Percentiles rank a stretch among this genome's conserved stretches.
phyloP scores from a whole-genome alignment of 2,888 invertebrate genomes.

The Meteorus cinctellus region DNA sequence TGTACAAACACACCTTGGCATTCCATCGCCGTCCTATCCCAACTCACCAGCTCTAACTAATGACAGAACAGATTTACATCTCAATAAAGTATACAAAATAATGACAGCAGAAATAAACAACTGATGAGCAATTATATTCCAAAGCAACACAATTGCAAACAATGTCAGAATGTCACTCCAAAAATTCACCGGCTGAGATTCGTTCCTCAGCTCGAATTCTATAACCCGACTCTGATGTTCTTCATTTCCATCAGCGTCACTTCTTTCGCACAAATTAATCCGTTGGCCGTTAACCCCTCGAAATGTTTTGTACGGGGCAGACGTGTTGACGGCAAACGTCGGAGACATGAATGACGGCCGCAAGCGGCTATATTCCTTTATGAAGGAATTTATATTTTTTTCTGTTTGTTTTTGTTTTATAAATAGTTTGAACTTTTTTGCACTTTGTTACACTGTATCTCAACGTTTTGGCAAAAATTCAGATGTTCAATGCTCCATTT shows the following conservation, averaged over 20 bases:
- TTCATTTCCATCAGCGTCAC: conserved; percentile 31
- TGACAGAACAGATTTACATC: conserved; percentile 54
- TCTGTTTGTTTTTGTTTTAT: too few species aligned
- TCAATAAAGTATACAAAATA: conserved; percentile 50
- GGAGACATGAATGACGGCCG: conserved; percentile 51
- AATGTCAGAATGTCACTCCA: conserved; percentile 31
- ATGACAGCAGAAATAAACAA: conserved; percentile 38
- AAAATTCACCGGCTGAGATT: conserved; percentile 20
- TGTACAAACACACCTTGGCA: neutral
- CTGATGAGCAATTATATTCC: neutral
- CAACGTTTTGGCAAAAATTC: too few species aligned
- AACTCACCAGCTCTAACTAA: conserved; percentile 60
- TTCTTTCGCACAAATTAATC: conserved; percentile 48
- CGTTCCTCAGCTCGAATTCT: conserved; percentile 49
- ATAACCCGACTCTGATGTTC: conserved; percentile 45
- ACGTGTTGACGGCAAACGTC: conserved; percentile 36
- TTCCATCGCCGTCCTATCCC: neutral
- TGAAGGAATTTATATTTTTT: neutral
- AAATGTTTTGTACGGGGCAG: conserved; percentile 47
- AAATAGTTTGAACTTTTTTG: too few species aligned
- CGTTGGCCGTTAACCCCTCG: conserved; percentile 51
- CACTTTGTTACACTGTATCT: too few species aligned
- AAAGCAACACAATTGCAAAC: conserved; percentile 29
- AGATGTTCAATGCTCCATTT: too few species aligned
- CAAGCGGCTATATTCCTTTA: neutral